A percentile compares a stretch with the other conserved stretches of the same genome.
These are phyloP conservation scores for Ginglymostoma cirratum DNA, from an alignment of 2,113 vertebrate genomes.

Conservation along the genomic window DNA sequence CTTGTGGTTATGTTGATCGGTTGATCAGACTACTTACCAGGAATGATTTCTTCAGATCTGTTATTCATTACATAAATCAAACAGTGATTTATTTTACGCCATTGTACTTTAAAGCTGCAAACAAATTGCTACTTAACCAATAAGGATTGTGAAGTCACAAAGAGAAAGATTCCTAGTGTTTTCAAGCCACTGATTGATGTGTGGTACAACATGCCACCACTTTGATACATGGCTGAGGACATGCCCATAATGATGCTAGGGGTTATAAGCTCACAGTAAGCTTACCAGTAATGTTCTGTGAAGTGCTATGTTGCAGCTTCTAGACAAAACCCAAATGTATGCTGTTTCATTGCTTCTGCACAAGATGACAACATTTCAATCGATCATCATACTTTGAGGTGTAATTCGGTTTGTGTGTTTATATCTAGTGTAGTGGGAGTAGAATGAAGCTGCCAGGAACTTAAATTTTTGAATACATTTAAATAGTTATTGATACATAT, in stretches of 20 bases:
- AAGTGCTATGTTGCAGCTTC: background rate
- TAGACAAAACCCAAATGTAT: background rate
- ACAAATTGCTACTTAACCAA: background rate
- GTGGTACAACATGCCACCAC: background rate
- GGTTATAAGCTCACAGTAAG: background rate
- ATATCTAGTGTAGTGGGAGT: background rate
- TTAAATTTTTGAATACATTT: background rate
- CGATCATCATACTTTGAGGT: background rate
- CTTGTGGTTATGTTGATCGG: background rate
- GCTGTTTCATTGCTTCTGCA: background rate
- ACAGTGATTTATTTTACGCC: background rate
- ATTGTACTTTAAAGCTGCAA: background rate
- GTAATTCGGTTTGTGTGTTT: background rate
- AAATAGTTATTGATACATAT: background rate
- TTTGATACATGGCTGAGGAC: background rate
- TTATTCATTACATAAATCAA: background rate
- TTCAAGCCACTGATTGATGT: background rate
- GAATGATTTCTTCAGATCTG: background rate
- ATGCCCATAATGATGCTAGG: background rate
- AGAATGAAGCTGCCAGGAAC: background rate
- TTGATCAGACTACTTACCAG: background rate
- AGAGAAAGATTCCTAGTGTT: background rate
- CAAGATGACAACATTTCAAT: slow-evolving; percentile 19
- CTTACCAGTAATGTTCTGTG: background rate
- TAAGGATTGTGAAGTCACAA: background rate